Evolutionary conservation across 2,888 invertebrate species (phyloP).

Genomic region (Sarcophaga carnaria): DNA sequence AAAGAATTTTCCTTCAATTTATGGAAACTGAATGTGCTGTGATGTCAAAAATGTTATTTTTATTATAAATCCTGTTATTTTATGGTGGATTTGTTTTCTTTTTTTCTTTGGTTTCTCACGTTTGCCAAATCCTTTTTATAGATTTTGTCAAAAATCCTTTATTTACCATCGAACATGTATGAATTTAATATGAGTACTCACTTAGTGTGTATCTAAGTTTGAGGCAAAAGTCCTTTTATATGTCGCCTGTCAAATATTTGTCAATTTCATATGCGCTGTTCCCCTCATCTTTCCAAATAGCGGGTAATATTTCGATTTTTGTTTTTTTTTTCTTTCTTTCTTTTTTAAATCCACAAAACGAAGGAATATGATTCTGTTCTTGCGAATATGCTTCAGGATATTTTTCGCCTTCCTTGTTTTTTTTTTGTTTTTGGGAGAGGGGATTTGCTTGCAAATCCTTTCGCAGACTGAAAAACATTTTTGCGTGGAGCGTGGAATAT

Average conservation of each 20-base stretch:
- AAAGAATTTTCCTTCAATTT: not conserved
- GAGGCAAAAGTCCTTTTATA: constrained; percentile 59
- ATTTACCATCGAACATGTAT: not conserved
- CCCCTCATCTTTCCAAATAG: not conserved
- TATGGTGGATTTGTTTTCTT: constrained; percentile 45
- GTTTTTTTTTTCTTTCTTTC: not conserved
- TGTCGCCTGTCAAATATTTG: constrained; percentile 68
- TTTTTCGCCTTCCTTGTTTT: constrained; percentile 29
- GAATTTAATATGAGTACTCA: not conserved
- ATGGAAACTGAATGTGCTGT: constrained; percentile 36
- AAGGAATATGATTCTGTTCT: constrained; percentile 43
- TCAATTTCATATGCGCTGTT: constrained; percentile 57
- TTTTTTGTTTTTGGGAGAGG: not conserved
- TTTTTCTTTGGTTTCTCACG: not conserved
- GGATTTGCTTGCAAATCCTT: constrained; percentile 59
- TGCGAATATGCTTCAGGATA: constrained; percentile 43
- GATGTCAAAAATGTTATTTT: constrained; percentile 58
- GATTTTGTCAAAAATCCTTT: constrained; percentile 57
- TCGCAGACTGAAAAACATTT: constrained; percentile 59
- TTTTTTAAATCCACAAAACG: not conserved
- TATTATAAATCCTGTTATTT: constrained; percentile 63
- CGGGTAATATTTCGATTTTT: constrained; percentile 13
- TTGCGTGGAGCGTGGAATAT: constrained; percentile 57
- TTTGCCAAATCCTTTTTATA: constrained; percentile 48
- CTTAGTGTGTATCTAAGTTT: constrained; percentile 6